Percentiles rank a stretch among this genome's conserved stretches.
phyloP scores from a whole-genome alignment of 2,113 vertebrate genomes.

The Neolamprologus hecqui region DNA sequence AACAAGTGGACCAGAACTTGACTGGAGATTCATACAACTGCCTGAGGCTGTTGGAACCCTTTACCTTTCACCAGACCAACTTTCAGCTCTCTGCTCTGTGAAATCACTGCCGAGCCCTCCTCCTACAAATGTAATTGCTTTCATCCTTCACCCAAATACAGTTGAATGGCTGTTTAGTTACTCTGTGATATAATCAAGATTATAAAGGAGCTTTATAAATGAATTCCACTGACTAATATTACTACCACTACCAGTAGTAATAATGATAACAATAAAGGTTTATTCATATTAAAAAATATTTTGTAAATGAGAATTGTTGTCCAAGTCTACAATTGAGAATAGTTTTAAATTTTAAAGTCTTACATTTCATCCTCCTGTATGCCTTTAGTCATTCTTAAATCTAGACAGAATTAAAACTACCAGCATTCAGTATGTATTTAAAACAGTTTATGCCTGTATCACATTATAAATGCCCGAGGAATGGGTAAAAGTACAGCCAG shows the following conservation, averaged over 20 bases:
- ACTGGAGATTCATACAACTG: neutral
- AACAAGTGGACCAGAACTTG: neutral
- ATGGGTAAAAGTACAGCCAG: neutral
- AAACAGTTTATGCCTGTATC: neutral
- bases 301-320: neutral
- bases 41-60: neutral
- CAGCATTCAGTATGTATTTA: neutral
- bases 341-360: neutral
- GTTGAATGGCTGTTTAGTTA: neutral
- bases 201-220: neutral
- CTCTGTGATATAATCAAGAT: neutral
- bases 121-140: neutral
- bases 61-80: neutral
- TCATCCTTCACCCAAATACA: neutral
- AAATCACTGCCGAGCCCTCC: neutral
- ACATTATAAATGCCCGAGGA: neutral
- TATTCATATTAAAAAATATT: neutral
- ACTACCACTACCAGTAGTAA: neutral
- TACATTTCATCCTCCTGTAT: neutral
- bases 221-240: neutral
- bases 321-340: neutral
- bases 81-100: neutral
- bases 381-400: neutral
- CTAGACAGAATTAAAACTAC: neutral
- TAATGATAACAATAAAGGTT: neutral